Percentiles rank a stretch among this genome's conserved stretches.
Evolutionary conservation across 53 echinoderm and acorn worm genomes (phyloP).

Genomic region (Luidia sarsii): DNA sequence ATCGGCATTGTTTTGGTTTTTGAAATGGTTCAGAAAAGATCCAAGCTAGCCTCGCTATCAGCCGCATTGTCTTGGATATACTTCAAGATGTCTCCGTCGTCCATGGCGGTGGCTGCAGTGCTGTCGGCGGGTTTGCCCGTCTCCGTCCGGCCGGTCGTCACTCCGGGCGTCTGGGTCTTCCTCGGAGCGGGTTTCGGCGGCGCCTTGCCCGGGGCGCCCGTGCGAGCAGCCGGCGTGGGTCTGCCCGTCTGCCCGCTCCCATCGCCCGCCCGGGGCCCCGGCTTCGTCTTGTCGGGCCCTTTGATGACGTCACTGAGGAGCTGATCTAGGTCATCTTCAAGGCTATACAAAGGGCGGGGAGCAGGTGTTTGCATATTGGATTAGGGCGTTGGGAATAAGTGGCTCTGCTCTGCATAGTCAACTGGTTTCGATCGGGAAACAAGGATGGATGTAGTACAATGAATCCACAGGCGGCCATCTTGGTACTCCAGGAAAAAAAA

Average conservation of each 20-base stretch:
- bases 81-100: conserved; percentile 84
- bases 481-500: too few species aligned
- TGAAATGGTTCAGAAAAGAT: conserved; percentile 76
- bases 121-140: neutral
- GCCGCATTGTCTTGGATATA: conserved; percentile 81
- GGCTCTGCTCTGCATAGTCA: too few species aligned
- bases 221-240: conserved; percentile 20
- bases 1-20: neutral
- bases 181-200: conserved; percentile 49
- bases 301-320: conserved; percentile 59
- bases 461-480: too few species aligned
- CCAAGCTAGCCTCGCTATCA: conserved; percentile 60
- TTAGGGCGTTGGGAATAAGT: too few species aligned
- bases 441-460: too few species aligned
- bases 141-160: neutral
- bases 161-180: neutral
- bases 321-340: conserved; percentile 90
- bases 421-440: too few species aligned
- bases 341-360: too few species aligned
- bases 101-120: conserved; percentile 34
- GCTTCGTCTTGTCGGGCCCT: conserved; percentile 47
- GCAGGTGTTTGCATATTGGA: too few species aligned
- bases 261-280: conserved; percentile 1
- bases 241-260: neutral
- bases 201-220: neutral